Conservation (phyloP, 2,888 invertebrate species). For the Trypoxylon attenuatum region DNA sequence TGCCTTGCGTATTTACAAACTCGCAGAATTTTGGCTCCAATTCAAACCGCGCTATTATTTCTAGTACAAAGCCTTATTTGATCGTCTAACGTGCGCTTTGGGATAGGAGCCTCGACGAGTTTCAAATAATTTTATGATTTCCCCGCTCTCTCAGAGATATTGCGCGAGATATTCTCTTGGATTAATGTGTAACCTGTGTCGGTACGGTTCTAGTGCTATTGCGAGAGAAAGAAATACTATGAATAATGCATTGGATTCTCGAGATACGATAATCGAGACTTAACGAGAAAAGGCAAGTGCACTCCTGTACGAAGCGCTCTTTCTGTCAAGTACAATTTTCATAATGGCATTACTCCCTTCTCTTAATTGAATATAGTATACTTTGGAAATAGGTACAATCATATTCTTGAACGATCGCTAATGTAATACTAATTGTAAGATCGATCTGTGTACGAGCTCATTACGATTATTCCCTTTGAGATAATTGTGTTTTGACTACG, state of each 20-base stretch:
- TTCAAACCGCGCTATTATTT: not conserved
- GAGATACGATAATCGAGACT: not conserved
- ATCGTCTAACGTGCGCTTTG: not conserved
- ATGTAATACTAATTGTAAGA: too few relatives aligned
- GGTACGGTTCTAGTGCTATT: not conserved
- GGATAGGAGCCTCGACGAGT: too few relatives aligned
- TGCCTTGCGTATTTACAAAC: not conserved
- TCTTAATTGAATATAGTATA: not conserved
- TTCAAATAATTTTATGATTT: not conserved
- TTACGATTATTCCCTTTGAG: too few relatives aligned
- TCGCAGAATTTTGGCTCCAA: not conserved
- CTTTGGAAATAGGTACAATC: too few relatives aligned
- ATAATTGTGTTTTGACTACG: too few relatives aligned
- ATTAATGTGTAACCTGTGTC: not conserved
- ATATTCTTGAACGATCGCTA: too few relatives aligned
- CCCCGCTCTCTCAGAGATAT: not conserved
- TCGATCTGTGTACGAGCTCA: too few relatives aligned
- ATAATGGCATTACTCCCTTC: not conserved
- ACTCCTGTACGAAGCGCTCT: too few relatives aligned
- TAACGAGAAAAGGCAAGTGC: not conserved
- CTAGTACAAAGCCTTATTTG: not conserved
- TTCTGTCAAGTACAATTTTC: not conserved
- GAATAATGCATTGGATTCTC: not conserved
- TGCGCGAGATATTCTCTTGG: not conserved
- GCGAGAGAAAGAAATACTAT: not conserved